Evolutionary conservation across 2,113 vertebrate species (phyloP), one percentile per base, ranked within the genome.

Genomic region (Rhinoptilus africanus): DNA sequence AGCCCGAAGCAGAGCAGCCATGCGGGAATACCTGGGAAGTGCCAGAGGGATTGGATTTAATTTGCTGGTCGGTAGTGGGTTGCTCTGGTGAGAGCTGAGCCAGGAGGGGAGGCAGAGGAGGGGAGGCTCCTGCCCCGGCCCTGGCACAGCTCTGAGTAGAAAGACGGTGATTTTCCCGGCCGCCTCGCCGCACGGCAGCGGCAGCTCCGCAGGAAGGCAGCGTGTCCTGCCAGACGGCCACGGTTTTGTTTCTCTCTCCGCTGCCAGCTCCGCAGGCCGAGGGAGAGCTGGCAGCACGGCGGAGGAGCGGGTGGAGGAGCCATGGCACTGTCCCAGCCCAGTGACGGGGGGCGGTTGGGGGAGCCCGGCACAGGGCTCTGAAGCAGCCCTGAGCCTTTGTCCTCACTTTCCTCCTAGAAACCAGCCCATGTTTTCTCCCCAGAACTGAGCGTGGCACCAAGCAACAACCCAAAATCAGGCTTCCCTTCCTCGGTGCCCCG

Each of bases 171-270:
- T 48, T 74, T 69, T 60, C 57, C 41, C 10, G 3, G 19, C 39
- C 3, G 0, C 43, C 37, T 83, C 7, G 0, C 30, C 22, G 0
- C 59, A 28, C 1, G 3, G 78, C n/a, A 57, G 28, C 43, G 3
- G 88, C 47, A 62, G 48, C 48, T 56, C 88, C 64, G 59, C 45
- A 62, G 92, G 37, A 66, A 69, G 62, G 50, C 4, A 3, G 18
- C 1, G 5, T 22, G 41, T 74, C 67, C 67, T 41, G 22, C 54
- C 60, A 68, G 73, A 15, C 62, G 13, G 32, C 47, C 47, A 30
- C 12, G 41, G 34, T 4, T 57, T 45, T 17, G 9, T 54, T 37
- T 50, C 62, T n/a, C 43, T 63, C 12, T 8, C 39, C 0, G 3
- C 39, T 72, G 71, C 37, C 78, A 48, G 53, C 18, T 51, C 73